Evolutionary conservation across 2,797 vertebrate species (phyloP).

Genomic region (Thaleichthys pacificus): DNA sequence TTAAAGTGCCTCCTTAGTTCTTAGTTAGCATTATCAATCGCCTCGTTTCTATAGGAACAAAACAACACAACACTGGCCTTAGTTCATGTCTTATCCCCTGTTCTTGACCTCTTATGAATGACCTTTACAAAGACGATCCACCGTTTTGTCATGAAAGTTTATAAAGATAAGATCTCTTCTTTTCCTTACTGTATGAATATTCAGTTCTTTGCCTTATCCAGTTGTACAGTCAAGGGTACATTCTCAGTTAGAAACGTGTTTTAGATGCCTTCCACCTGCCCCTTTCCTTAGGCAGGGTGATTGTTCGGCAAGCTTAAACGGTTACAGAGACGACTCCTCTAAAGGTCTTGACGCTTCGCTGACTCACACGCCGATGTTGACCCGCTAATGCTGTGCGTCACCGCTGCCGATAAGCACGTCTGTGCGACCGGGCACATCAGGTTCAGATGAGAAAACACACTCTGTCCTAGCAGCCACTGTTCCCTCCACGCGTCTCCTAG

Average conservation of each 20-base stretch:
- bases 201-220: conserved; percentile 59
- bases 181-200: conserved; percentile 28
- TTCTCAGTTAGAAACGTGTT: not conserved
- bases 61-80: conserved; percentile 31
- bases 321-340: not conserved
- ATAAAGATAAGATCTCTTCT: conserved; percentile 23
- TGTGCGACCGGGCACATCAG: not conserved
- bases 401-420: not conserved
- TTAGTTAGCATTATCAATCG: conserved; percentile 8
- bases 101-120: conserved; percentile 41
- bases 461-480: conserved; percentile 39
- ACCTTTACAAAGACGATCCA: conserved; percentile 39
- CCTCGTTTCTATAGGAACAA: conserved; percentile 9
- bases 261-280: not conserved
- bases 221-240: not conserved
- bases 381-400: conserved; percentile 7
- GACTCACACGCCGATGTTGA: conserved; percentile 21
- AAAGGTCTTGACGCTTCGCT: not conserved
- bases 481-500: conserved; percentile 27
- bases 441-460: not conserved
- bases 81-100: conserved; percentile 35
- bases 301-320: conserved; percentile 7
- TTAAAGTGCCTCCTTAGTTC: conserved; percentile 70
- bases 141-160: conserved; percentile 38
- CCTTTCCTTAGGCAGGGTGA: conserved; percentile 4